Evolutionary conservation across 2,113 vertebrate species (phyloP).

Genomic region (Pomatorhinus ruficollis): DNA sequence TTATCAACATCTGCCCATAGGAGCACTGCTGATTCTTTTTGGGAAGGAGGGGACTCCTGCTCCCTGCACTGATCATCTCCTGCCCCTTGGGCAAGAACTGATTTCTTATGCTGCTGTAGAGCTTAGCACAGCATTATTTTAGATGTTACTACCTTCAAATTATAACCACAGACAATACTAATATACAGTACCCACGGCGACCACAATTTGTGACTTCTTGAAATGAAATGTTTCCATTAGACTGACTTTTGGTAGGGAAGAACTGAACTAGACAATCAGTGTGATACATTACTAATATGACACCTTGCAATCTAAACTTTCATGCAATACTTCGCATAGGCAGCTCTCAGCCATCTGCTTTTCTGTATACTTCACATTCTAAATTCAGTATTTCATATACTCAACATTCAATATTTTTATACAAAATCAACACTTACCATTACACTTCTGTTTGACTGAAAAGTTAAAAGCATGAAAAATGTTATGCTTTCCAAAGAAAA

Average conservation of each 20-base stretch:
- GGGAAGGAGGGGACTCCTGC: not conserved
- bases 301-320: not conserved
- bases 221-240: not conserved
- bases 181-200: rapidly evolving
- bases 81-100: not conserved
- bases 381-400: not conserved
- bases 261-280: not conserved
- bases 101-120: not conserved
- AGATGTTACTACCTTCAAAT: not conserved
- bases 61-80: not conserved
- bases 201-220: not conserved
- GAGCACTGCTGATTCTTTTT: not conserved
- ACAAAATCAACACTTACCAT: not conserved
- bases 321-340: not conserved
- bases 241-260: not conserved
- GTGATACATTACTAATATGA: not conserved
- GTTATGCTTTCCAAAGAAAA: not conserved
- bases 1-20: not conserved
- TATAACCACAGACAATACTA: not conserved
- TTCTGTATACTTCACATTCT: not conserved
- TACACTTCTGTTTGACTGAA: not conserved
- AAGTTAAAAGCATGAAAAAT: slow-evolving; percentile 4
- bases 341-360: not conserved
- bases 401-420: not conserved
- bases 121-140: not conserved